Percentiles rank a stretch among this genome's conserved stretches.
Evolutionary conservation across 2,888 invertebrate species (phyloP).

Genomic region (Tricholauxania praeusta): DNA sequence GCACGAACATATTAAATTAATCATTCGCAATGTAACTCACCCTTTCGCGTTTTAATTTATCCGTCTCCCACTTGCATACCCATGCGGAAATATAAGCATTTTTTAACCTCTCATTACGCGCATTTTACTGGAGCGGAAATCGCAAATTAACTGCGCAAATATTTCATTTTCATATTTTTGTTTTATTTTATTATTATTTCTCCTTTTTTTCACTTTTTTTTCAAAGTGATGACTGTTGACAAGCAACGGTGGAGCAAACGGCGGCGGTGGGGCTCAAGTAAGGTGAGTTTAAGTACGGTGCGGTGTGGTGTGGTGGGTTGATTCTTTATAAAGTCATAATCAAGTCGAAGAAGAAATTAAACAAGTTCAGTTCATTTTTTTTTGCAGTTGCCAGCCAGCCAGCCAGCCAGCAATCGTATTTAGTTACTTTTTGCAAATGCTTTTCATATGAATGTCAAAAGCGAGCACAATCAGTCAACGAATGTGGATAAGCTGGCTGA

Average conservation of each 20-base stretch:
- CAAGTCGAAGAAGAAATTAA: constrained; percentile 13
- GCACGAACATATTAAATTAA: too few species aligned
- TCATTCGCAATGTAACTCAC: too few species aligned
- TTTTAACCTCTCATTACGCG: constrained; percentile 21
- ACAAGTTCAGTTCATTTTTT: not conserved
- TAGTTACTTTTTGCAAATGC: too few species aligned
- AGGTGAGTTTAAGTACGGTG: not conserved
- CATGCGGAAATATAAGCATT: too few species aligned
- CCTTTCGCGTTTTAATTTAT: too few species aligned
- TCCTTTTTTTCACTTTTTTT: not conserved
- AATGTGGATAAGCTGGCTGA: too few species aligned
- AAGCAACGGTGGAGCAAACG: not conserved
- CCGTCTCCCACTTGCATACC: too few species aligned
- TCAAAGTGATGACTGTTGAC: not conserved
- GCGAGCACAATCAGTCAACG: too few species aligned
- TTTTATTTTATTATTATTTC: not conserved
- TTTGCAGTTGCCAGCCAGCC: too few species aligned
- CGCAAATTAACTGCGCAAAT: constrained; percentile 61
- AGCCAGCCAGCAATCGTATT: too few species aligned
- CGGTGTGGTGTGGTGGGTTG: not conserved
- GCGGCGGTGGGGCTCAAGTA: not conserved
- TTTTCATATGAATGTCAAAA: too few species aligned
- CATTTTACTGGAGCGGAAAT: constrained; percentile 59
- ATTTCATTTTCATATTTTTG: constrained; percentile 33
- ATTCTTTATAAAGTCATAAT: constrained; percentile 5